Evolutionary conservation across 2,888 invertebrate species (phyloP).

Genomic region (Nephrotoma flavescens): DNA sequence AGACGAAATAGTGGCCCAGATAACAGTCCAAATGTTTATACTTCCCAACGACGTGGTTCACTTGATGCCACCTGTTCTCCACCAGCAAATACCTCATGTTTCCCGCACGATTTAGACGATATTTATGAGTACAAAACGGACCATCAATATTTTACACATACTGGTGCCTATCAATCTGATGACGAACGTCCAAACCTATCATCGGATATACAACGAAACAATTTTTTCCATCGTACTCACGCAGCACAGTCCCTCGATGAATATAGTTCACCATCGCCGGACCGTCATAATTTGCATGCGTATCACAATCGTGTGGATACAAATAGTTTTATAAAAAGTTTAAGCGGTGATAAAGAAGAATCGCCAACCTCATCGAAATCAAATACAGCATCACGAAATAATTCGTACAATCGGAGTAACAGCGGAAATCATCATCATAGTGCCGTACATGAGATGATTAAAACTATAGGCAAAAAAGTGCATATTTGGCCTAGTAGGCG

Average conservation of each 20-base stretch:
- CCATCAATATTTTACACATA: constrained; percentile 32
- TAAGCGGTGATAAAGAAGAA: constrained; percentile 17
- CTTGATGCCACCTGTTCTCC: constrained; percentile 23
- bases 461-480: constrained; percentile 60
- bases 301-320: constrained; percentile 28
- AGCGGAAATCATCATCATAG: constrained; percentile 34
- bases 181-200: constrained; percentile 27
- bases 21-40: constrained; percentile 6
- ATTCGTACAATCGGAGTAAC: constrained; percentile 9
- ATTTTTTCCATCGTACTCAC: constrained; percentile 27
- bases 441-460: constrained; percentile 61
- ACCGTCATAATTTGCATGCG: constrained; percentile 8
- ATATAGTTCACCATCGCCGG: constrained; percentile 14
- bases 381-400: constrained; percentile 9
- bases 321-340: constrained; percentile 25
- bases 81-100: constrained; percentile 21
- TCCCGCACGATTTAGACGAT: constrained; percentile 32
- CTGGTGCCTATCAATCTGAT: constrained; percentile 21
- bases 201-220: constrained; percentile 16
- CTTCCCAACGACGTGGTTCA: constrained; percentile 23
- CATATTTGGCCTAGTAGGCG: constrained; percentile 57
- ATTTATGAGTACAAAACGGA: constrained; percentile 29
- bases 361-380: constrained; percentile 8
- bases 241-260: constrained; percentile 28
- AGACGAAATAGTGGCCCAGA: constrained; percentile 10